phyloP scores from a whole-genome alignment of 1,140 invertebrate genomes.

The Drosophila gunungcola region DNA sequence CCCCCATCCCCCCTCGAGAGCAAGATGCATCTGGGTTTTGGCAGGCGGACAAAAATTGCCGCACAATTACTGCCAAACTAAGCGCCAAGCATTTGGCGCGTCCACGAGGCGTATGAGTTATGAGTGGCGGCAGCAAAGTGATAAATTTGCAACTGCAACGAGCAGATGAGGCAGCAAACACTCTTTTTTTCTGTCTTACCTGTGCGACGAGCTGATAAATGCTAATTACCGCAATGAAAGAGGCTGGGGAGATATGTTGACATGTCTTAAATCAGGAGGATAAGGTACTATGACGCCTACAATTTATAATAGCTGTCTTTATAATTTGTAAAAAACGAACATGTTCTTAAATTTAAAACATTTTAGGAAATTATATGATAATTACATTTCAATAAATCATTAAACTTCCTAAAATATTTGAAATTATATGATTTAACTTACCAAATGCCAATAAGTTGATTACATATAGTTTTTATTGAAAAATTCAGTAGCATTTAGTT shows the following conservation, averaged over 20 bases:
- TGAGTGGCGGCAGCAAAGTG: slow-evolving; percentile 56
- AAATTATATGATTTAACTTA: too few species aligned
- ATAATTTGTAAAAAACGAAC: too few species aligned
- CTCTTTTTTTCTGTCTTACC: slow-evolving; percentile 28
- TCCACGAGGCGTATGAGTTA: slow-evolving; percentile 74
- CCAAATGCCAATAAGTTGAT: too few species aligned
- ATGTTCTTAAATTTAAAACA: too few species aligned
- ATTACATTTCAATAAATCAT: too few species aligned
- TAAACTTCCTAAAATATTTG: too few species aligned
- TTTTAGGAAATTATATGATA: too few species aligned
- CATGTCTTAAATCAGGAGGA: slow-evolving; percentile 12
- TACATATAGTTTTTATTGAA: too few species aligned
- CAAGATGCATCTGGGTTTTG: slow-evolving; percentile 34
- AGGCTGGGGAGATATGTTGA: slow-evolving; percentile 4
- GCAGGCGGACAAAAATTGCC: slow-evolving; percentile 65
- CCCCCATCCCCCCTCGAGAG: not conserved
- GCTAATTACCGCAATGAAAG: slow-evolving; percentile 34
- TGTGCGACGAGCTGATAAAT: slow-evolving; percentile 30
- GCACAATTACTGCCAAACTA: slow-evolving; percentile 76
- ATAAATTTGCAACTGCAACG: slow-evolving; percentile 57
- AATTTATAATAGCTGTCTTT: too few species aligned
- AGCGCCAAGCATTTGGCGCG: slow-evolving; percentile 53
- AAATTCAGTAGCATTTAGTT: too few species aligned
- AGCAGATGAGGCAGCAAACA: slow-evolving; percentile 23
- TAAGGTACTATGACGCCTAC: too few species aligned